Base-by-base conservation (phyloP, 1,140 invertebrate species). In the Drosophila kurseongensis region DNA sequence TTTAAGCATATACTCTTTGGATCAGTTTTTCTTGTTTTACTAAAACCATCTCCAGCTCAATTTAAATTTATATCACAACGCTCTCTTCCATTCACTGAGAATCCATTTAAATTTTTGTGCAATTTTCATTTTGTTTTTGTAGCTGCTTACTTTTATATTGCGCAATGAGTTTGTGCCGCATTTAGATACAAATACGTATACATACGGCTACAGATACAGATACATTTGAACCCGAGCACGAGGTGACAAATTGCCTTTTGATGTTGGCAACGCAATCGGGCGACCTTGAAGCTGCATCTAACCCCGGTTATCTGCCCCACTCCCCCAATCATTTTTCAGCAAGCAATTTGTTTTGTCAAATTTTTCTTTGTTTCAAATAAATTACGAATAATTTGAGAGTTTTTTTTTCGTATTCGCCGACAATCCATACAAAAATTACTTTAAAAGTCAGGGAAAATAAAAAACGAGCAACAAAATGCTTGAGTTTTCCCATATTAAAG, bases 321-420 rank as follows among this genome's bases (percentile, higher is more conserved):
- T 18, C 48, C 50, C 38, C 51, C 62, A 77, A 58, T 65, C 48
- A 78, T 83, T 86, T 86, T 79, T 79, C 83, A 77, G 62, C 35
- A 9, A 67, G 69, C 56, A 74, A 73, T 71, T 78, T 63, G 66
- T 55, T 57, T 79, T 80, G 72, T 88, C 67, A 78, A 83, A 77
- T 54, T 83, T 79, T 82, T 77, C 83, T 69, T 88, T 86, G 79
- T 86, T 86, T 88, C 58, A 68, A 77, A 69, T 78, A 69, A 85
- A 80, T 84, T 74, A 80, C 60, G 60, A 58, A 84, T 84, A 79
- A 84, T 83, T 65, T 59, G n/a, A 29, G 29, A 59, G 42, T 23
- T 18, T 59, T 29, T 45, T 45, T 23, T 40, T 45, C 18, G 48
- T 74, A 44, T 50, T 32, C 42, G 40, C 14, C 27, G 29, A 40